Base-by-base conservation (phyloP, 2,113 vertebrate species). In the Mirounga angustirostris region DNA sequence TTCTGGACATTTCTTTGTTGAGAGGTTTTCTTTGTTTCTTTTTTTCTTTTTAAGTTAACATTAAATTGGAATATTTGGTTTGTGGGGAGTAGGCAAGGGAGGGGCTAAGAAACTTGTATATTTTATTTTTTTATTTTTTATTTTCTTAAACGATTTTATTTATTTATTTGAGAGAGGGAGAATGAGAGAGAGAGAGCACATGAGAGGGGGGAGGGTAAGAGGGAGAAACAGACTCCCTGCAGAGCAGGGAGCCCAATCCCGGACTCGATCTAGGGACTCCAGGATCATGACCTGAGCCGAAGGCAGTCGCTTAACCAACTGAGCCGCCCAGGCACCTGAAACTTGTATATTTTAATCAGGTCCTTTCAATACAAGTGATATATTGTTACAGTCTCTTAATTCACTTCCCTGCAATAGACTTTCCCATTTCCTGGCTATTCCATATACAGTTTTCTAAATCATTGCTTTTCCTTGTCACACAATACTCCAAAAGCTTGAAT, bases 31-130 rank as follows among this genome's bases (percentile, higher is more conserved):
- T 59, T 58, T 74, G 40, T 26, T 43, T 74, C 2, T n/a, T 59
- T 28, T 3, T 76, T 83, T 19, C 76, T 24, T 73, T 6, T 16
- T 92, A 89, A 85, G 19, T 80, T 80, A 76, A 80, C n/a, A 58
- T 73, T 76, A 81, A 89, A 80, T 7, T 74, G 28, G 5, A 65
- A 54, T 91, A 74, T 56, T 84, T 94, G 87, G 67, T 94, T 89
- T 91, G 13, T 76, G 22, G 3, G 46, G 36, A 79, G 13, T 65
- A 67, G 30, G 9, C 46, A 91, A 30, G 1, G n/a, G n/a, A 82
- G 46, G 12, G 40, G 65, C 94, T 43, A 67, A 59, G 22, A 80
- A 92, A 91, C 74, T 33, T 81, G n/a, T 15, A 81, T 54, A 61
- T 43, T 63, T 69, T 74, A 81, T 43, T 43, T 43, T 43, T 43